Evolutionary conservation across 2,113 vertebrate genomes (phyloP).

Genomic region (Phylloscopus trochilus): DNA sequence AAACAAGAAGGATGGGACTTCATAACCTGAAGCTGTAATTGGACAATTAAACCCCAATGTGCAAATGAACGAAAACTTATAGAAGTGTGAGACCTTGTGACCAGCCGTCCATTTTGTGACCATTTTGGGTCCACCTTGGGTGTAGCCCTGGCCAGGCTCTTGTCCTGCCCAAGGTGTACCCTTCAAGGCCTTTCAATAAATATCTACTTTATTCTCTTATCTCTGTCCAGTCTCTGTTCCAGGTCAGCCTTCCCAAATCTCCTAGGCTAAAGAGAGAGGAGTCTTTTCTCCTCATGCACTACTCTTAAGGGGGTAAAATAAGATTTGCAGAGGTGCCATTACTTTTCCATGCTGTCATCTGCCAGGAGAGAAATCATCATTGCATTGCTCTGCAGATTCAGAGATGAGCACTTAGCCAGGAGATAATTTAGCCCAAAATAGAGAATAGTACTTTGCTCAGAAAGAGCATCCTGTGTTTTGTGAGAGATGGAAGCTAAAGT

Average conservation of each 20-base stretch:
- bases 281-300: background rate
- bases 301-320: background rate
- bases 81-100: background rate
- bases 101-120: background rate
- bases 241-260: background rate
- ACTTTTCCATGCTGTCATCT: background rate
- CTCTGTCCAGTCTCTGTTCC: background rate
- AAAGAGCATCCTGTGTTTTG: background rate
- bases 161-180: background rate
- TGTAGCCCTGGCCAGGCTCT: background rate
- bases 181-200: background rate
- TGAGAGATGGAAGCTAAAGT: background rate
- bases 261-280: background rate
- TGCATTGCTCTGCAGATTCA: background rate
- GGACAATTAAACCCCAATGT: background rate
- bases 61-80: background rate
- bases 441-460: background rate
- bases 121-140: too few relatives aligned
- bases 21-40: background rate
- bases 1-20: background rate
- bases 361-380: background rate
- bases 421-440: background rate
- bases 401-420: background rate
- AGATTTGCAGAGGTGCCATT: background rate
- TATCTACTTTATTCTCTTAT: background rate